Base-by-base conservation (phyloP, 2,113 vertebrate genomes). In the Trochalopteron elliotii region DNA sequence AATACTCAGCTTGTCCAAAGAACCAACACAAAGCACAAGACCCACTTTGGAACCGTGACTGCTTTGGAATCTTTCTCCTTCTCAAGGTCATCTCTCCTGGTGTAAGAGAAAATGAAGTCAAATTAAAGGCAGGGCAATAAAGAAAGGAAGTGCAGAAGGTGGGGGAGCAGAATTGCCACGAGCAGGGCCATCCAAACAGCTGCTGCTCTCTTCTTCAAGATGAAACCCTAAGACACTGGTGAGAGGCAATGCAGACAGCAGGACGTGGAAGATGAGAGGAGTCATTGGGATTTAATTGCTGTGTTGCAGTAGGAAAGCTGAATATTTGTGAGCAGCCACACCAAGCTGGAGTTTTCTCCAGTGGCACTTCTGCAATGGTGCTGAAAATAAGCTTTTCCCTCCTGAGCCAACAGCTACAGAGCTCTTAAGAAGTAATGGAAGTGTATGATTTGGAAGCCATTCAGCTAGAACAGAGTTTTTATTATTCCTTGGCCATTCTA, bases 401-500 rank as follows among this genome's bases (percentile, higher is more conserved):
- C 79, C 65, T 76, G 47, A 74, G 70, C 74, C 52, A 44, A 35
- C 25, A 68, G 60, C 33, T 57, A 78, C 67, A 71, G 72, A 81
- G 88, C 77, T 95, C 83, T 72, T 60, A 30, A 69, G n/a, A 47
- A 15, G 52, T 15, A 37, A 52, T 27, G 53, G 49, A 67, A 79
- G 61, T 14, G 35, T 57, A 50, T 53, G 42, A 89, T 94, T 90
- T 77, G 94, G 90, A 96, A 93, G 33, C 37, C 68, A 11, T 18
- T 85, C 47, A 24, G 44, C 93, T 47, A 86, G 63, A 97, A 93
- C 93, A n/a, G 42, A 83, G 67, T 24, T 65, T 68, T 84, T 83
- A 68, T 84, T 97, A 90, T 78, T 84, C 65, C 80, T 68, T 59
- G 71, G 79, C 82, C 75, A 59, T 89, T 83, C 79, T 65, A 86